Evolutionary conservation across 1,140 invertebrate species (phyloP), one percentile per base, ranked within the genome.

Genomic region (Sitophilus oryzae): DNA sequence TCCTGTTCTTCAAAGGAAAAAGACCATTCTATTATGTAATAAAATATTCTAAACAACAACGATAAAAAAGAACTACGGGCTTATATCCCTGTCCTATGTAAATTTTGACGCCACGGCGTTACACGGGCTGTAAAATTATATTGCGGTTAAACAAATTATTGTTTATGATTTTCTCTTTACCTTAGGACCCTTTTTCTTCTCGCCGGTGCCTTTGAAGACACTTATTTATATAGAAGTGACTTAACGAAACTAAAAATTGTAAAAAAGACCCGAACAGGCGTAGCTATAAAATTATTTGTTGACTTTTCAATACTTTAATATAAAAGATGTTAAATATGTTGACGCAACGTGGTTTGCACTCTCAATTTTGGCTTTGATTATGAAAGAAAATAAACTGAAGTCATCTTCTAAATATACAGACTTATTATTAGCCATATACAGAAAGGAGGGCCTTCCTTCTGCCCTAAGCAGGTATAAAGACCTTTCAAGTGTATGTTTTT

Each of bases 31-130:
- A 42, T 42, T 42, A 42, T 42, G 40, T 42, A 42, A 42, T 42
- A 42, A 42, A 42, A 18, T 42, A 42, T 42, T 42, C 40, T 42
- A 42, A 42, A n/a, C 40, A 20, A 42, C 10, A 19, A 42, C 19
- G 16, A 16, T 15, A 16, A 40, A 18, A 16, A 16, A n/a, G 16
- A 9, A 40, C 15, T 21, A 19, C 36, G n/a, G 8, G 19, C 19
- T 30, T 30, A 30, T 30, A 6, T 11, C 11, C 11, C 11, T 30
- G 25, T 11, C 19, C 40, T 20, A 42, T 42, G 40, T 42, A 42
- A 42, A 42, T 42, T 42, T 38, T 42, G 19, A 2, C 10, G 19
- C 40, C 1, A 42, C 21, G 40, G 19, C 19, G 40, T 11, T 19
- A 42, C 3, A 9, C 15, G 20, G n/a, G 19, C 6, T 8, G 40